These are phyloP conservation scores for Scaptomyza tumidula DNA, from an alignment of 2,888 invertebrate genomes.

Conservation along the genomic window DNA sequence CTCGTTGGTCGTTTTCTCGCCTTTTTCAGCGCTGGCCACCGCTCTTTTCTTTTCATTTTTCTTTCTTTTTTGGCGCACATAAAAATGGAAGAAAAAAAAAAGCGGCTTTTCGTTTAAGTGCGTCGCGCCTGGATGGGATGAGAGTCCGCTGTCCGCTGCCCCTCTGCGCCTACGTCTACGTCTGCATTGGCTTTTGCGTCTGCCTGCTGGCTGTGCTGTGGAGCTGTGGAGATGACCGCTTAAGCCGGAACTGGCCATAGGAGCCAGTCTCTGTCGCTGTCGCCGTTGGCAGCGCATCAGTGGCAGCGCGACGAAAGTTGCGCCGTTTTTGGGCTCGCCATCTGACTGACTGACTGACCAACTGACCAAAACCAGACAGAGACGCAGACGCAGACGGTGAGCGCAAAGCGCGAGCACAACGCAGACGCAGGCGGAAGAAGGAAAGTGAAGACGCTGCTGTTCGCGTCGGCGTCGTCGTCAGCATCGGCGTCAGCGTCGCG, in stretches of 20 bases:
- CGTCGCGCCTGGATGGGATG: conserved; percentile 62
- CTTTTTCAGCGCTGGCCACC: conserved; percentile 50
- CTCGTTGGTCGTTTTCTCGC: conserved; percentile 62
- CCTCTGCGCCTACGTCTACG: conserved; percentile 8
- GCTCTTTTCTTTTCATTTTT: conserved; percentile 54
- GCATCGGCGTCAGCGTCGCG: conserved; percentile 20
- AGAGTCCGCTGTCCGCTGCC: conserved; percentile 30
- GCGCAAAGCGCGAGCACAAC: conserved; percentile 10
- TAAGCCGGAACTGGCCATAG: conserved; percentile 72
- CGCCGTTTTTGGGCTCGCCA: conserved; percentile 77
- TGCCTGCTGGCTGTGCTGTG: conserved; percentile 18
- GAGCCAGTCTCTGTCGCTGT: conserved; percentile 53
- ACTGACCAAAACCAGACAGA: conserved; percentile 42
- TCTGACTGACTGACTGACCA: conserved; percentile 39
- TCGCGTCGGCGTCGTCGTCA: background rate
- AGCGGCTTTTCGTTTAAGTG: conserved; percentile 69
- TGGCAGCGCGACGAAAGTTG: conserved; percentile 70
- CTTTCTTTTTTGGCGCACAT: conserved; percentile 60
- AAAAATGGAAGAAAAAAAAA: conserved; percentile 43
- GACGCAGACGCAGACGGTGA: conserved; percentile 17
- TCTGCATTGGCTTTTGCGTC: conserved; percentile 15
- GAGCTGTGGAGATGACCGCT: conserved; percentile 53
- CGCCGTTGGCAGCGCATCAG: conserved; percentile 7
- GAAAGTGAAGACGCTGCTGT: conserved; percentile 55
- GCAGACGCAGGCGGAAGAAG: conserved; percentile 70